These are phyloP conservation scores for Lithodes maja DNA, from an alignment of 2,888 invertebrate species.

Conservation along the genomic window DNA sequence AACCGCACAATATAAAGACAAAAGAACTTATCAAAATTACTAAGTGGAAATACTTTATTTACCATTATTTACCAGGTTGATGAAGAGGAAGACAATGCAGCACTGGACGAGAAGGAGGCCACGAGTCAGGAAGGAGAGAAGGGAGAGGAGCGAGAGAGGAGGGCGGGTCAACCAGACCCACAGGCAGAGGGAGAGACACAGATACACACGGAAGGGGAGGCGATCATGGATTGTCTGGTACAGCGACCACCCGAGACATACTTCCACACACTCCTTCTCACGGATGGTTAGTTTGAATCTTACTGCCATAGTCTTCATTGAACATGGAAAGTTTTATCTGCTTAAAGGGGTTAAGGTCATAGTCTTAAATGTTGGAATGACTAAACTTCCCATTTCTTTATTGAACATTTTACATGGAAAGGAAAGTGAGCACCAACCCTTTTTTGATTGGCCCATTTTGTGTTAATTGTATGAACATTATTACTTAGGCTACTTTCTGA, in stretches of 20 bases:
- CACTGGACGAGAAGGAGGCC: conserved; percentile 75
- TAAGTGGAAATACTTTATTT: too few relatives aligned
- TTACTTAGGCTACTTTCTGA: too few relatives aligned
- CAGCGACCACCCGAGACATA: conserved; percentile 64
- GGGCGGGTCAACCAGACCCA: conserved; percentile 72
- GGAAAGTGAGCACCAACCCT: too few relatives aligned
- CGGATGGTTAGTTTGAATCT: conserved; percentile 24
- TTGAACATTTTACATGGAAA: too few relatives aligned
- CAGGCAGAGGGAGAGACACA: conserved; percentile 75
- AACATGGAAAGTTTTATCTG: conserved; percentile 4
- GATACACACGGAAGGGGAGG: conserved; percentile 66
- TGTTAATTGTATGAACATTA: too few relatives aligned
- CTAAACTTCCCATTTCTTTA: too few relatives aligned
- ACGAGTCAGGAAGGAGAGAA: conserved; percentile 73
- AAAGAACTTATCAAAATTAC: too few relatives aligned
- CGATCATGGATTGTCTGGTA: conserved; percentile 42
- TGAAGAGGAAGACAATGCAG: conserved; percentile 73
- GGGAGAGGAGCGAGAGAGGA: conserved; percentile 70
- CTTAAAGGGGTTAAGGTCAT: background rate
- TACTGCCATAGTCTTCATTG: background rate
- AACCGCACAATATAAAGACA: too few relatives aligned
- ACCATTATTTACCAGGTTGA: conserved; percentile 71
- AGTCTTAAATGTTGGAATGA: background rate
- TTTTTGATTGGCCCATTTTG: too few relatives aligned
- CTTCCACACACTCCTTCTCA: conserved; percentile 56